Conservation (phyloP, 2,113 vertebrate genomes). For the Pao palembangensis region DNA sequence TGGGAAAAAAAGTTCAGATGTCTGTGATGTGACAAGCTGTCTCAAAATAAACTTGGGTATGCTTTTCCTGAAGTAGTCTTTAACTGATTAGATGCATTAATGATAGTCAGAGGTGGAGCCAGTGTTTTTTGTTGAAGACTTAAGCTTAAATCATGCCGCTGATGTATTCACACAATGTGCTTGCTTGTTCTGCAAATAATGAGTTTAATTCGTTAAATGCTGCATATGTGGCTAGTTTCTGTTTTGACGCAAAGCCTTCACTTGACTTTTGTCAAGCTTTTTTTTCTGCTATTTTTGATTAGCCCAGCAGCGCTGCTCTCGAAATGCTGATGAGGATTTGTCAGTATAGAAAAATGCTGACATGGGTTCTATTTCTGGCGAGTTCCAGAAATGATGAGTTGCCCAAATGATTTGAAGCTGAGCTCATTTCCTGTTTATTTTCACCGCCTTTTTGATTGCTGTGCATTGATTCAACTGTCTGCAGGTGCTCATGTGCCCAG, state of each 20-base stretch:
- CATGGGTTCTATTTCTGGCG: conserved; percentile 39
- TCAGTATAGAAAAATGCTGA: conserved; percentile 16
- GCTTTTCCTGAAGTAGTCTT: not conserved
- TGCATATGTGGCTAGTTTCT: no score
- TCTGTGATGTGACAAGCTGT: not conserved
- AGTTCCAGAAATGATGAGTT: conserved; percentile 22
- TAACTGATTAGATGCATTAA: not conserved
- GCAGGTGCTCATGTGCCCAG: conserved; percentile 96
- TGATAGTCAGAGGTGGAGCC: no score
- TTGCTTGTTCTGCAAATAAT: no score
- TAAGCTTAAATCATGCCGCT: no score
- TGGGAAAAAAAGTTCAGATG: not conserved
- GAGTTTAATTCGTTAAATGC: no score
- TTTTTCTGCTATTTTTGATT: no score
- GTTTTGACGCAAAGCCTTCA: no score
- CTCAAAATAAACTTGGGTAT: no score
- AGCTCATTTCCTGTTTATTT: conserved; percentile 39
- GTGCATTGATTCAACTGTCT: not conserved
- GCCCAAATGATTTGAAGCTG: conserved; percentile 1
- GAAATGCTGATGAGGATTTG: conserved; percentile 3
- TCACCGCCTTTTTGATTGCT: not conserved
- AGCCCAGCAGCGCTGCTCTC: not conserved
- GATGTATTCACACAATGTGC: no score
- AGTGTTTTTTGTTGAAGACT: no score
- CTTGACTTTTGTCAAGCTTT: no score